phyloP scores from a whole-genome alignment of 2,113 vertebrate genomes.

The Oceanodroma tethys region DNA sequence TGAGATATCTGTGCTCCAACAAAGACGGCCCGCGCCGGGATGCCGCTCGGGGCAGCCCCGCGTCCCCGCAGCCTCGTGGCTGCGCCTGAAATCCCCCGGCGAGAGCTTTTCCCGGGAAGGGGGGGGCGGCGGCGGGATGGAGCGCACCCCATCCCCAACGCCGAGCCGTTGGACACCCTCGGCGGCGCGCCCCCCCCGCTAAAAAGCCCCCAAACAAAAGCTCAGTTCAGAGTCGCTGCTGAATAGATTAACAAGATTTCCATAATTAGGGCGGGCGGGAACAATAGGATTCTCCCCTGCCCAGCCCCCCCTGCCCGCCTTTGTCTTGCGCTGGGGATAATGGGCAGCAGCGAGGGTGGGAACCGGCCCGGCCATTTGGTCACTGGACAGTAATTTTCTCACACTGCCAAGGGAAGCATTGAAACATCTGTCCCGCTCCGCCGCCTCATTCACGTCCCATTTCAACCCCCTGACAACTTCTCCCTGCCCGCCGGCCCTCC shows the following conservation, averaged over 20 bases:
- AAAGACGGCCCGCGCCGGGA: fast-evolving
- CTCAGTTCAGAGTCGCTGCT: conserved; percentile 69
- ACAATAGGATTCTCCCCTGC: conserved; percentile 89
- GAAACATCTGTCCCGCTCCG: conserved; percentile 77
- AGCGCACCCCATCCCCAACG: not conserved
- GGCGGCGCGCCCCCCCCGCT: conserved; percentile 15
- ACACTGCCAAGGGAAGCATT: conserved; percentile 80
- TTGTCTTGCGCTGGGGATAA: conserved; percentile 88
- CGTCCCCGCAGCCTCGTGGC: too few species aligned
- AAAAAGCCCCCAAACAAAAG: conserved; percentile 69
- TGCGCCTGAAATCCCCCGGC: not conserved
- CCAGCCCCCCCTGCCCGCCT: conserved; percentile 69
- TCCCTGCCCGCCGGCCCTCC: not conserved
- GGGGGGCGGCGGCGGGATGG: not conserved
- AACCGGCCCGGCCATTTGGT: conserved; percentile 77
- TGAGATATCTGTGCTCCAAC: not conserved
- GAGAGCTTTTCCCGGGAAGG: not conserved
- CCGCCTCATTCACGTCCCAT: conserved; percentile 40
- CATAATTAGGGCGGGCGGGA: conserved; percentile 86
- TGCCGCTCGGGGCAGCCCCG: not conserved
- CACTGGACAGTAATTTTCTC: conserved; percentile 79
- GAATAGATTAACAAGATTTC: conserved; percentile 99
- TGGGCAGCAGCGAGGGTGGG: conserved; percentile 74
- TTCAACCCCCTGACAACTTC: conserved; percentile 25
- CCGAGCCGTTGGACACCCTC: conserved; percentile 54